Conservation (phyloP, 1,140 invertebrate genomes). For the Drosophila pandora region DNA sequence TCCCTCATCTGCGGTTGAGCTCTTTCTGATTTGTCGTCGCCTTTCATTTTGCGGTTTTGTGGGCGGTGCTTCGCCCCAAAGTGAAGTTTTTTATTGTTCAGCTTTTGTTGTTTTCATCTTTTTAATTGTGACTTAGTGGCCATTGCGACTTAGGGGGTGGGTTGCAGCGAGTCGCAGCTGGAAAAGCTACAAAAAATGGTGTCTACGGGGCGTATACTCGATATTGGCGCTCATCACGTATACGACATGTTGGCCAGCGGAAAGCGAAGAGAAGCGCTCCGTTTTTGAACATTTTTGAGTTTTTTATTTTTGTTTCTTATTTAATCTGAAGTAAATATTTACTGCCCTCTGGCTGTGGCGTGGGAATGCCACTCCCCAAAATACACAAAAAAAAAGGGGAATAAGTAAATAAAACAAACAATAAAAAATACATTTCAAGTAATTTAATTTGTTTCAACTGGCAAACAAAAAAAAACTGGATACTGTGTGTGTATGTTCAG, state of each 20-base stretch:
- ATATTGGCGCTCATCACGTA: constrained; percentile 33
- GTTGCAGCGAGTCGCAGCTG: constrained; percentile 13
- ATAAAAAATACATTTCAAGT: constrained; percentile 52
- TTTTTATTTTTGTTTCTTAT: constrained; percentile 6
- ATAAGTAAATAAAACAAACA: constrained; percentile 50
- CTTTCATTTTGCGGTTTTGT: constrained; percentile 65
- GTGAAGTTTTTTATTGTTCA: constrained; percentile 32
- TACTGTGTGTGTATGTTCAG: not conserved
- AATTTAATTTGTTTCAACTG: constrained; percentile 74
- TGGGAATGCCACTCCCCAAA: constrained; percentile 71
- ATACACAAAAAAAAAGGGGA: constrained; percentile 21
- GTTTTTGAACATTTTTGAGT: constrained; percentile 12
- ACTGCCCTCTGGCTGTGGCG: constrained; percentile 44
- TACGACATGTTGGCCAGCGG: constrained; percentile 28
- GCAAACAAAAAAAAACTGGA: constrained; percentile 38
- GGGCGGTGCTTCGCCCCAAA: constrained; percentile 58
- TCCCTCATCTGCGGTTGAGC: constrained; percentile 27
- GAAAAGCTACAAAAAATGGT: constrained; percentile 44
- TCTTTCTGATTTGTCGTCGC: constrained; percentile 64
- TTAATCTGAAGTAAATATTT: constrained; percentile 69
- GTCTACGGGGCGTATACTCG: constrained; percentile 40
- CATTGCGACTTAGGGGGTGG: not conserved
- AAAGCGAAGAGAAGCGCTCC: constrained; percentile 1
- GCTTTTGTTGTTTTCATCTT: constrained; percentile 23
- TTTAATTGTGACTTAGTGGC: constrained; percentile 33